Percentiles rank a stretch among this genome's conserved stretches.
phyloP scores from a whole-genome alignment of 2,888 invertebrate species.

The Notodonta ziczac region DNA sequence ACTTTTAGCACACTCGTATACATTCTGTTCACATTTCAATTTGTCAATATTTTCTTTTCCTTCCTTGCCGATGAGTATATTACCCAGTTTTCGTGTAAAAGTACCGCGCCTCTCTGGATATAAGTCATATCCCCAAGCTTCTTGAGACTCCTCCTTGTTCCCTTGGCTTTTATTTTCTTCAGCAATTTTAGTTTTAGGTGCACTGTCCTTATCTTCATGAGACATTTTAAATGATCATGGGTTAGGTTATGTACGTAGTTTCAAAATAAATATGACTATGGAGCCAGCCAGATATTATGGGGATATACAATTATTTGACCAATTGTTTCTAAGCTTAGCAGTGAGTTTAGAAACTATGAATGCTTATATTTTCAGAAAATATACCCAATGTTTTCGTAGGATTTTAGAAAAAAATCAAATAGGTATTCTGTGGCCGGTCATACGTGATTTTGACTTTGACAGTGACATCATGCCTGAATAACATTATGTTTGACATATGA shows the following conservation, averaged over 20 bases:
- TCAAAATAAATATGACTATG: background rate
- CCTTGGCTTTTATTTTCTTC: slow-evolving; percentile 16
- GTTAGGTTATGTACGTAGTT: slow-evolving; percentile 8
- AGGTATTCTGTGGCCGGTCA: too few species aligned
- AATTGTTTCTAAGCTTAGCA: too few species aligned
- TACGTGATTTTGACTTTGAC: too few species aligned
- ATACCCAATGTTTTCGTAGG: too few species aligned
- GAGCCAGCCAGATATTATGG: background rate
- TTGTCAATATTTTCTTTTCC: slow-evolving; percentile 89
- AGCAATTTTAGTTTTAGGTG: slow-evolving; percentile 22
- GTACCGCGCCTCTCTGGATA: slow-evolving; percentile 92
- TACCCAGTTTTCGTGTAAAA: slow-evolving; percentile 81
- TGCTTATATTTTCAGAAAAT: too few species aligned
- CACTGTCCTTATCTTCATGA: slow-evolving; percentile 34
- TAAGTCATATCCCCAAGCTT: slow-evolving; percentile 90
- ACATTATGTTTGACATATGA: too few species aligned
- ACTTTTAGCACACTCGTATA: slow-evolving; percentile 89
- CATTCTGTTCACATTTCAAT: slow-evolving; percentile 92
- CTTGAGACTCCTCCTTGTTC: slow-evolving; percentile 44
- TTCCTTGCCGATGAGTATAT: slow-evolving; percentile 86
- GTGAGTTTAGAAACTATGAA: too few species aligned
- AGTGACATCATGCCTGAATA: too few species aligned
- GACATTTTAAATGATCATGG: slow-evolving; percentile 40
- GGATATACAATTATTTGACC: background rate
- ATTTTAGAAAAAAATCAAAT: too few species aligned